Evolutionary conservation across 64 coral and sea anemone species (phyloP), one percentile per base, ranked within the genome.

Genomic region (Montipora foliosa): DNA sequence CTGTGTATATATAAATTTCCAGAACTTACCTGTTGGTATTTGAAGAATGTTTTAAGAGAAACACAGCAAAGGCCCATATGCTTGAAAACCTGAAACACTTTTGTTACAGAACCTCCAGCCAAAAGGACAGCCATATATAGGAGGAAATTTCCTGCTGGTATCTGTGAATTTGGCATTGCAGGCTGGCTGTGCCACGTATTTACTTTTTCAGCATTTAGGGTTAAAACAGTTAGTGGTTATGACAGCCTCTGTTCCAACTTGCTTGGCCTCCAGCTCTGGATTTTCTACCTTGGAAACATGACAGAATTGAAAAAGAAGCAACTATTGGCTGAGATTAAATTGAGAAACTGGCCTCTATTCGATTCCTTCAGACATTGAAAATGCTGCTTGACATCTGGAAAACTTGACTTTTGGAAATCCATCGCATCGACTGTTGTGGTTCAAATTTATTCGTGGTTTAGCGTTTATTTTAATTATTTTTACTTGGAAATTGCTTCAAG

Each of bases 241-340:
- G 13, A 75, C 49, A 3, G 70, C 67, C 47, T 70, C 84, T 74
- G 84, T 87, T 11, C 82, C 82, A 66, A 86, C 62, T 44, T 86
- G n/a, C 13, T 29, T 86, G n/a, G 62, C 62, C 44, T 86, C 62
- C 62, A 86, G n/a, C 62, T 24, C 21, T 59, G 82, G 82, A 86
- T 86, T 86, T 24, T 86, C 82, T 45, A 21, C 17, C 67, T 87
- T 87, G 46, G 46, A 87, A 37, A 74, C 21, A 74, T 86, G 82
- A 51, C 84, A 87, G 47, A 87, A 87, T 74, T 87, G 84, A 48
- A 87, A 87, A 8, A 87, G 67, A 37, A 87, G 66, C 67, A 87
- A 14, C 29, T 74, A 47, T 74, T 87, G 66, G 62, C 44, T 20
- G 46, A 74, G 68, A 69, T 51, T 29, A 29, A 29, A 29, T 29